Percentiles rank a stretch among this genome's conserved stretches.
Evolutionary conservation across 2,888 invertebrate species (phyloP).

Genomic region (Drosophila kambysellisi): DNA sequence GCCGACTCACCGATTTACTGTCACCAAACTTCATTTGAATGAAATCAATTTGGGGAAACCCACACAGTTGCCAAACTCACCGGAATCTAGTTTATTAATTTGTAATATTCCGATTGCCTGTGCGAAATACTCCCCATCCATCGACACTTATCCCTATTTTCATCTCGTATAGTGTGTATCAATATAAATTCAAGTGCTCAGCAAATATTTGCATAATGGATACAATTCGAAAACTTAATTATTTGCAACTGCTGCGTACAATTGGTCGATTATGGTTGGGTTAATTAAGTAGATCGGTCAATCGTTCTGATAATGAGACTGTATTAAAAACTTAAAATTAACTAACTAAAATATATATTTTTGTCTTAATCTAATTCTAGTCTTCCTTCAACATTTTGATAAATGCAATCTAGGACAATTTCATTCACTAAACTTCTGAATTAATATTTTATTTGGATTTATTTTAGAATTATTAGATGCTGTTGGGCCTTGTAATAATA

Average conservation of each 20-base stretch:
- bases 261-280: background rate
- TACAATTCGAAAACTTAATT: constrained; percentile 5
- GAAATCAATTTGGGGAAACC: constrained; percentile 39
- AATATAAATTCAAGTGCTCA: constrained; percentile 17
- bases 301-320: background rate
- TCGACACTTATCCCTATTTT: background rate
- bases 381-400: background rate
- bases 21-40: constrained; percentile 45
- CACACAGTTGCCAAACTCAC: constrained; percentile 12
- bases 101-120: constrained; percentile 21
- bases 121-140: constrained; percentile 6
- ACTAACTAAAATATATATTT: background rate
- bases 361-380: background rate
- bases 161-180: background rate
- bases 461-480: background rate
- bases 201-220: constrained; percentile 26
- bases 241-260: background rate
- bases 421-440: background rate
- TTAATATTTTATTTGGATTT: background rate
- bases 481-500: background rate
- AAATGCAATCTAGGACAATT: background rate
- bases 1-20: constrained; percentile 1
- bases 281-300: background rate
- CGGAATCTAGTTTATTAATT: constrained; percentile 39
- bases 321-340: background rate